These are phyloP conservation scores for Hipposideros armiger DNA, from an alignment of 2,113 vertebrate species.

Conservation along the genomic window DNA sequence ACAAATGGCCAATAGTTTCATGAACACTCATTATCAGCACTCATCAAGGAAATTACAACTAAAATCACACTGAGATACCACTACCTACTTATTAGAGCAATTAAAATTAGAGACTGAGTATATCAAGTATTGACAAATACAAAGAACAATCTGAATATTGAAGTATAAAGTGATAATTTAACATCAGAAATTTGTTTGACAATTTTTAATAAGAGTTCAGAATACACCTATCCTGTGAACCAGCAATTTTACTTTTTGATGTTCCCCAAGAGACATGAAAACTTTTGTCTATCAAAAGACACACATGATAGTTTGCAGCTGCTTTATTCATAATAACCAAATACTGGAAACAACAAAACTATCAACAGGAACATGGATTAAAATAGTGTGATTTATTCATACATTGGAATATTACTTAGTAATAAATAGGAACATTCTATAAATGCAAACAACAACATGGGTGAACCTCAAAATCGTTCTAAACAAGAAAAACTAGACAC, in stretches of 20 bases:
- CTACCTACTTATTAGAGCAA: neutral
- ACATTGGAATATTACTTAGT: neutral
- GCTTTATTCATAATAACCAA: neutral
- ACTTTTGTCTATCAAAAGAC: neutral
- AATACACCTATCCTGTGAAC: neutral
- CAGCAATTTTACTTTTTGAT: neutral
- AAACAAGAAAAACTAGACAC: neutral
- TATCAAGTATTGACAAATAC: neutral
- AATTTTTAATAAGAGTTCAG: neutral
- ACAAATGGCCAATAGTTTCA: neutral
- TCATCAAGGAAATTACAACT: constrained; percentile 1
- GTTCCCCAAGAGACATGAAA: neutral
- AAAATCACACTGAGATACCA: neutral
- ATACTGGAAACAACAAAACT: neutral
- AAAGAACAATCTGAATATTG: neutral
- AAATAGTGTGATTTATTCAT: neutral
- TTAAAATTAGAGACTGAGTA: neutral
- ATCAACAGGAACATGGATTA: neutral
- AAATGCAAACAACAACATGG: neutral
- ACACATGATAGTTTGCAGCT: neutral
- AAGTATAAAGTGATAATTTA: neutral
- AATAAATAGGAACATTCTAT: neutral
- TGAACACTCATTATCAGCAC: neutral
- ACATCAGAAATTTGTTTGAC: neutral
- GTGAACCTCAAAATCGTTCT: neutral